Evolutionary conservation across 2,797 vertebrate species (phyloP).

Genomic region (Anguilla pacifica): DNA sequence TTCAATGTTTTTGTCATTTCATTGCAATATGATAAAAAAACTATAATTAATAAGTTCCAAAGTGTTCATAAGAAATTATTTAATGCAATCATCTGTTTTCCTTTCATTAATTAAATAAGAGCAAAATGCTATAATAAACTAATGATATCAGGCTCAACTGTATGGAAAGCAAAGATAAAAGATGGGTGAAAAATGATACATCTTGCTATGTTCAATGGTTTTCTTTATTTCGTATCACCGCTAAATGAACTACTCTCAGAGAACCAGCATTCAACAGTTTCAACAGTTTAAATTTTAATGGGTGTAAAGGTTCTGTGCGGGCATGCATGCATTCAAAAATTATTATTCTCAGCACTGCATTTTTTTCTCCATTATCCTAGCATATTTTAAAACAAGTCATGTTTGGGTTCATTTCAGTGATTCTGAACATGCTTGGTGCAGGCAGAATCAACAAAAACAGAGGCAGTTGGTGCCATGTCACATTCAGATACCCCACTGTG

Average conservation of each 20-base stretch:
- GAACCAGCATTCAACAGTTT: not conserved
- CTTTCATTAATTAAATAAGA: slow-evolving; percentile 15
- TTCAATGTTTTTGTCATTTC: slow-evolving; percentile 13
- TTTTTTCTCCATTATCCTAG: not conserved
- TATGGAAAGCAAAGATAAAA: slow-evolving; percentile 3
- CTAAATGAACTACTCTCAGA: not conserved
- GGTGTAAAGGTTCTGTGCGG: not conserved
- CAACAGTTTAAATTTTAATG: not conserved
- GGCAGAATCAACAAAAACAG: not conserved
- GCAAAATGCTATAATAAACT: not conserved
- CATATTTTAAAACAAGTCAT: slow-evolving; percentile 9
- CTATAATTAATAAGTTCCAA: slow-evolving; percentile 15
- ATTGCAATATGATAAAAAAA: slow-evolving; percentile 2
- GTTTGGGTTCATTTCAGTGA: not conserved
- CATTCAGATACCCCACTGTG: slow-evolving; percentile 15
- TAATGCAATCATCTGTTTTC: slow-evolving; percentile 21
- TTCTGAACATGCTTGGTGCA: not conserved
- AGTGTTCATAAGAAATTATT: slow-evolving; percentile 12
- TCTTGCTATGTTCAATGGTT: not conserved
- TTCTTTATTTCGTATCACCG: not conserved
- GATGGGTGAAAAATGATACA: not conserved
- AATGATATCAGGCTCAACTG: not conserved
- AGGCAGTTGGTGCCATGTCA: slow-evolving; percentile 10
- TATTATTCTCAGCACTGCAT: not conserved
- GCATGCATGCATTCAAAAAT: not conserved